These are phyloP conservation scores for Drosophila nannoptera DNA, from an alignment of 1,140 invertebrate genomes.

Conservation along the genomic window DNA sequence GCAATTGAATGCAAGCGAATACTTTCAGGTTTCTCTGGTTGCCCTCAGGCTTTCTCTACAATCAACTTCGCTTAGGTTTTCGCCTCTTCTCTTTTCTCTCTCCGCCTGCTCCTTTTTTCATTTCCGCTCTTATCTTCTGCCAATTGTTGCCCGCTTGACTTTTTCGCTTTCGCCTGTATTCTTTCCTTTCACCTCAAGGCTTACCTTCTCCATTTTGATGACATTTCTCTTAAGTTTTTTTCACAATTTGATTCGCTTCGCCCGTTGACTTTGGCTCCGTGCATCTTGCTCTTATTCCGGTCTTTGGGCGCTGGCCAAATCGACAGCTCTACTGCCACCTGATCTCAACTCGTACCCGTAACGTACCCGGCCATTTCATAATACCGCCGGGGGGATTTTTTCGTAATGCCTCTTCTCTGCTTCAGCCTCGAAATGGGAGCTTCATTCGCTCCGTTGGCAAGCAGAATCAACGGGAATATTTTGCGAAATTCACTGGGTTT, in stretches of 20 bases:
- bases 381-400: slow-evolving; percentile 19
- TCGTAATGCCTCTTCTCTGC: slow-evolving; percentile 16
- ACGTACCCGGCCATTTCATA: slow-evolving; percentile 34
- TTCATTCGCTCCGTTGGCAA: background rate
- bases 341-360: slow-evolving; percentile 11
- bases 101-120: background rate
- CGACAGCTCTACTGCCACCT: slow-evolving; percentile 9
- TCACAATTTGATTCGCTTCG: too few species aligned
- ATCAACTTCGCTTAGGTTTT: too few species aligned
- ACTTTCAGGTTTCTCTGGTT: background rate
- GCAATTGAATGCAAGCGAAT: background rate
- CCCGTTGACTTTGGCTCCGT: too few species aligned
- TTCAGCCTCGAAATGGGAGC: slow-evolving; percentile 15
- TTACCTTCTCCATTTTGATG: background rate
- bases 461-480: slow-evolving; percentile 12
- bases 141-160: background rate
- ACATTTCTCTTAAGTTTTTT: too few species aligned
- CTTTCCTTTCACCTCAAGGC: background rate
- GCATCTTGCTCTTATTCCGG: too few species aligned
- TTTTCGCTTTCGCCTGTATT: background rate
- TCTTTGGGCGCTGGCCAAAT: background rate
- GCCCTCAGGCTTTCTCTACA: too few species aligned
- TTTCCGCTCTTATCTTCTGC: background rate
- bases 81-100: background rate
- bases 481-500: slow-evolving; percentile 9